Percentiles rank a stretch among this genome's conserved stretches.
phyloP scores from a whole-genome alignment of 2,113 vertebrate species.

The Peromyscus californicus region DNA sequence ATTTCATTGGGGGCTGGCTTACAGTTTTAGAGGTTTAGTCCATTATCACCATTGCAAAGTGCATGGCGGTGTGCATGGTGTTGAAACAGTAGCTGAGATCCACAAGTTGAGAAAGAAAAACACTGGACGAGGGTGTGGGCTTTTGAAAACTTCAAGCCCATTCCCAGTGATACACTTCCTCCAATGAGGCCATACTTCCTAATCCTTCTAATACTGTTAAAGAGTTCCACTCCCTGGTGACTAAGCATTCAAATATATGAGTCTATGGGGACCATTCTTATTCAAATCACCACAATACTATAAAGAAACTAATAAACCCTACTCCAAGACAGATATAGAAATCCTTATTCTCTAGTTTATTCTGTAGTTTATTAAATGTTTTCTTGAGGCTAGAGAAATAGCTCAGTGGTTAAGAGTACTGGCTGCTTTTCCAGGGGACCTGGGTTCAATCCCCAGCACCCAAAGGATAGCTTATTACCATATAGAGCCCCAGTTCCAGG shows the following conservation, averaged over 20 bases:
- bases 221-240: background rate
- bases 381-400: background rate
- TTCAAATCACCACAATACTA: background rate
- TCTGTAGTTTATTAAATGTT: background rate
- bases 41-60: no score
- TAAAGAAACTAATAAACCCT: background rate
- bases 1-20: background rate
- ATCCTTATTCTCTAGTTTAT: background rate
- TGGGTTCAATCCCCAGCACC: background rate
- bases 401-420: background rate
- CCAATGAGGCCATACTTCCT: background rate
- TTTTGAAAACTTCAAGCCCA: background rate
- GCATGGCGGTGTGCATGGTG: rapidly evolving
- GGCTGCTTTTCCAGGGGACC: background rate
- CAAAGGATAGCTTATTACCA: background rate
- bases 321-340: background rate
- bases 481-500: background rate
- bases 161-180: background rate
- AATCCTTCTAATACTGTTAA: background rate
- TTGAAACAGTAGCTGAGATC: background rate
- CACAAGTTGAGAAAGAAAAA: background rate
- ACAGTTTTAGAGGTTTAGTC: background rate
- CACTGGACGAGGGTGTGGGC: background rate
- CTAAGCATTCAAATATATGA: background rate
- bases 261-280: background rate